Evolutionary conservation across 2,797 vertebrate genomes (phyloP).

Genomic region (Sebastes melanostomus): DNA sequence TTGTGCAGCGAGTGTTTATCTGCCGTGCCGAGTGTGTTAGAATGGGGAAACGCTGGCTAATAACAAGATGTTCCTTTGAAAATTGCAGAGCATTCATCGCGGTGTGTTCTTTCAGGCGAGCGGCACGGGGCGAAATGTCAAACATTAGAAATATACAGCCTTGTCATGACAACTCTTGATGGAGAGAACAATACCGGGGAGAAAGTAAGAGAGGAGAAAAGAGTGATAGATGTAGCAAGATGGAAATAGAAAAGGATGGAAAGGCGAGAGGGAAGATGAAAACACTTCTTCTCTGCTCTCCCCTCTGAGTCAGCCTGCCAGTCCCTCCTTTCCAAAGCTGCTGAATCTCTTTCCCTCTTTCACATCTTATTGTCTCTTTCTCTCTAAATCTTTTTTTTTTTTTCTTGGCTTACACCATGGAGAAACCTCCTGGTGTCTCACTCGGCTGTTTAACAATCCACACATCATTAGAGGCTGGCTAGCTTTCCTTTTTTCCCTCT

Average conservation of each 20-base stretch:
- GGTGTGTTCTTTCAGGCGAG: slow-evolving; percentile 65
- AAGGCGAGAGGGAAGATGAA: slow-evolving; percentile 40
- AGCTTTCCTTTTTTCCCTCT: slow-evolving; percentile 26
- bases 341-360: slow-evolving; percentile 14
- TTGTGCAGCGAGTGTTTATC: slow-evolving; percentile 39
- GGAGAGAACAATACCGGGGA: slow-evolving; percentile 60
- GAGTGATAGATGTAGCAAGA: slow-evolving; percentile 50
- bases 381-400: neutral
- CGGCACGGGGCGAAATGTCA: slow-evolving; percentile 66
- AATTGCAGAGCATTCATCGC: slow-evolving; percentile 61
- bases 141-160: slow-evolving; percentile 70
- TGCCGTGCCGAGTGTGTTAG: slow-evolving; percentile 33
- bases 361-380: slow-evolving; percentile 23
- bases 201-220: slow-evolving; percentile 28
- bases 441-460: slow-evolving; percentile 46
- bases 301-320: slow-evolving; percentile 49
- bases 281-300: slow-evolving; percentile 19
- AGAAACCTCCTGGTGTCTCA: slow-evolving; percentile 41
- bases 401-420: slow-evolving; percentile 1
- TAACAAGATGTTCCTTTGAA: slow-evolving; percentile 78
- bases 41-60: slow-evolving; percentile 58
- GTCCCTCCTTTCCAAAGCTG: slow-evolving; percentile 37
- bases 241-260: slow-evolving; percentile 58
- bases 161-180: slow-evolving; percentile 64
- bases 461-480: slow-evolving; percentile 48